Evolutionary conservation across 2,888 invertebrate genomes (phyloP).

Genomic region (Julus scandinavius): DNA sequence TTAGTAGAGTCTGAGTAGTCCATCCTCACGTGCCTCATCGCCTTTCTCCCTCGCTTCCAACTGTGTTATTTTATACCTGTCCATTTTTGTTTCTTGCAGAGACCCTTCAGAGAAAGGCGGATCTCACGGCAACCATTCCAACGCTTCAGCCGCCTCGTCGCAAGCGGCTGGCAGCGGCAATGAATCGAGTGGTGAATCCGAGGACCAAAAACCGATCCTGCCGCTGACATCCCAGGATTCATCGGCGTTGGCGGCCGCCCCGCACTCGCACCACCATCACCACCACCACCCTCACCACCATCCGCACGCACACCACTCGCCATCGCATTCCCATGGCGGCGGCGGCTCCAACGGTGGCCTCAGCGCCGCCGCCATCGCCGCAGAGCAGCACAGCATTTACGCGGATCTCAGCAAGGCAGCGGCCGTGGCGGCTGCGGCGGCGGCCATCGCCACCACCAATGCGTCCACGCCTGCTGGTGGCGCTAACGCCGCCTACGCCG

Average conservation of each 20-base stretch:
- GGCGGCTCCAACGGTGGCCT: background rate
- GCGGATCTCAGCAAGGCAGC: constrained; percentile 58
- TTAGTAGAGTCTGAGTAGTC: too few species aligned
- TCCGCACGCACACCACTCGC: constrained; percentile 41
- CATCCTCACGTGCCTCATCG: too few species aligned
- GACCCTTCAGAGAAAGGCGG: constrained; percentile 56
- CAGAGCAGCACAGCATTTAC: constrained; percentile 54
- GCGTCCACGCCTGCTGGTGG: background rate
- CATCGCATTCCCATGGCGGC: background rate
- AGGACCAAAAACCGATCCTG: constrained; percentile 55
- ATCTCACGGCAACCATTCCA: constrained; percentile 51
- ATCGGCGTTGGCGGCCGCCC: background rate
- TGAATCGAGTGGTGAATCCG: constrained; percentile 57
- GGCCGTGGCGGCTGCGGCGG: constrained; percentile 53
- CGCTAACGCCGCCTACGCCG: constrained; percentile 60
- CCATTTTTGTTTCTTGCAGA: constrained; percentile 54
- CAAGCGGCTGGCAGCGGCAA: constrained; percentile 56
- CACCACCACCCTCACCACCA: constrained; percentile 53
- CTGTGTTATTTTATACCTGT: constrained; percentile 23
- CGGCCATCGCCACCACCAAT: constrained; percentile 40
- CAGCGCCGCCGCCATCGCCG: background rate
- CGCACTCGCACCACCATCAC: constrained; percentile 46
- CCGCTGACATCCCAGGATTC: background rate
- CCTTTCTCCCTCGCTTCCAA: too few species aligned
- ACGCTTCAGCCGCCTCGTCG: constrained; percentile 49